Evolutionary conservation across 2,113 vertebrate species (phyloP), one percentile per base, ranked within the genome.

Genomic region (Nothoprocta pentlandii): DNA sequence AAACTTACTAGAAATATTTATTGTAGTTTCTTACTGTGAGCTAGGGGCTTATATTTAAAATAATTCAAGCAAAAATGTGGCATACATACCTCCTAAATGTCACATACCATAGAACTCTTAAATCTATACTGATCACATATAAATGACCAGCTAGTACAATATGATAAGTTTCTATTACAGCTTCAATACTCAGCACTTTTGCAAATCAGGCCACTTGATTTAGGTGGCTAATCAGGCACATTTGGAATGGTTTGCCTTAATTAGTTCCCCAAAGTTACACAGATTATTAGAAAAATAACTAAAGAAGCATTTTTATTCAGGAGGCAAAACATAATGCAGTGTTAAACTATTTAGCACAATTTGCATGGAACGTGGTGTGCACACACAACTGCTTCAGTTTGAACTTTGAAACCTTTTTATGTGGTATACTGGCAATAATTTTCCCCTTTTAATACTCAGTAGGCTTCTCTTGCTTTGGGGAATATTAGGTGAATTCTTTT

Each of bases 201-300:
- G 76, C 88, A 95, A 96, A 93, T 39, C 92, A 92, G 53, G 64
- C 42, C 69, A 47, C 51, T 71, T 47, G 73, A 59, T 61, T 83
- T 8, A 92, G 77, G 80, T 80, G 88, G 92, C 69, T 70, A 78
- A 96, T 78, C 12, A 89, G 80, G 69, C 61, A 71, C 34, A 51
- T 8, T 86, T 89, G 56, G 90, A 90, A 90, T 71, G 10, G 53
- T 64, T 94, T 93, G 23, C 61, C 56, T 92, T 96, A 95, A 93
- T 93, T 86, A 93, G 80, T 41, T 96, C 88, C 96, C 94, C 58
- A 68, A 94, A 86, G 94, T 95, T 90, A 90, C 80, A 83, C 10
- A 80, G 95, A 93, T 95, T 90, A 96, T 94, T 92, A 92, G 90
- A 93, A 95, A 95, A 95, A 94, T 86, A 94, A 93, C 92, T 92